Percentiles rank a stretch among this genome's conserved stretches.
These are phyloP conservation scores for Drosophila rellima DNA, from an alignment of 2,888 invertebrate genomes.

Conservation along the genomic window DNA sequence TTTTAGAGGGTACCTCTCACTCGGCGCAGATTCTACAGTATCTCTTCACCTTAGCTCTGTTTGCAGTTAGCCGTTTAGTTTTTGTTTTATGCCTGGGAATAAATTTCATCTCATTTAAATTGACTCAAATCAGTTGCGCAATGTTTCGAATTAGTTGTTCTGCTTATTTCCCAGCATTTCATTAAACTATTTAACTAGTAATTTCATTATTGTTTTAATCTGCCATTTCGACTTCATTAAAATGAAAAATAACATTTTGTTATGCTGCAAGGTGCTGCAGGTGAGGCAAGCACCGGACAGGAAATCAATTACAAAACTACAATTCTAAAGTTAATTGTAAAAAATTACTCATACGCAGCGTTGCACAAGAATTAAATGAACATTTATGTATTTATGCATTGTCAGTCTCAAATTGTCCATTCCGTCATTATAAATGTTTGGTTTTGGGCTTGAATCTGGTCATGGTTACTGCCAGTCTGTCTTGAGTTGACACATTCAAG, in stretches of 20 bases:
- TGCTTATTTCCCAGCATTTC: constrained; percentile 22
- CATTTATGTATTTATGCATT: constrained; percentile 41
- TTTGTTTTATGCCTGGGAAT: constrained; percentile 16
- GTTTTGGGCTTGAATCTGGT: constrained; percentile 11
- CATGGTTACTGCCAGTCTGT: constrained; percentile 4
- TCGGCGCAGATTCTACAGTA: neutral
- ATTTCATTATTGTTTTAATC: constrained; percentile 24
- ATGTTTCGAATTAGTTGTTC: constrained; percentile 22
- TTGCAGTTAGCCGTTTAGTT: constrained; percentile 4
- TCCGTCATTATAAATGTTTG: neutral
- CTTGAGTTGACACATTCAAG: constrained; percentile 3
- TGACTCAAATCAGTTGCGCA: constrained; percentile 35
- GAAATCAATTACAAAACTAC: constrained; percentile 59
- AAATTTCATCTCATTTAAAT: constrained; percentile 52
- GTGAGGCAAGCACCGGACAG: constrained; percentile 32
- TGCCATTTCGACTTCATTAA: constrained; percentile 56
- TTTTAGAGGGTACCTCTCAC: constrained; percentile 5
- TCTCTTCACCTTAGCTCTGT: neutral
- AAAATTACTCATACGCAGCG: constrained; percentile 59
- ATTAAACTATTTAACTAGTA: constrained; percentile 7
- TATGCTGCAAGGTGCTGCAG: constrained; percentile 28
- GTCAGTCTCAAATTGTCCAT: constrained; percentile 17
- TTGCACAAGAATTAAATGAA: constrained; percentile 45
- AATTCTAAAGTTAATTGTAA: constrained; percentile 55
- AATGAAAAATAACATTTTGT: constrained; percentile 40